Base-by-base conservation (phyloP, 2,888 invertebrate species). In the Atherix ibis region DNA sequence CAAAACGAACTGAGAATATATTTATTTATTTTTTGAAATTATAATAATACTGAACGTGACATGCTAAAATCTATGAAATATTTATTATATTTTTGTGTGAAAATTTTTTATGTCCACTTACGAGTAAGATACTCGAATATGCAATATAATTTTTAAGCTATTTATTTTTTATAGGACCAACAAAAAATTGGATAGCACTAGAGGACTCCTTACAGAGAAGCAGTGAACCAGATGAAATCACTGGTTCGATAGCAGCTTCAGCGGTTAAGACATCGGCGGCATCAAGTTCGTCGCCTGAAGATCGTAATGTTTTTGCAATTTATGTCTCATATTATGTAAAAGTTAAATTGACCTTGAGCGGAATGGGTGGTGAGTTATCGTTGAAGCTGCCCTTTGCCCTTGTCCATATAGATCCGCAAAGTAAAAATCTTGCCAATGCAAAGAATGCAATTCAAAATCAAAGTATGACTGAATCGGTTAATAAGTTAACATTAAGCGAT, bases 311-410 rank as follows among this genome's bases (percentile, higher is more conserved):
- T 0, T 87, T 87, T 50, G 87, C 87, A 34, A 88, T 88, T 46
- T 87, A 87, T 62, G 87, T 88, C 8, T 84, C 85, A 0, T 88
- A 88, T 54, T 88, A 88, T 53, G 84, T 87, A 5, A 87, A 88
- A 70, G 78, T 87, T 1, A 85, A 85, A 58, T 65, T 85, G 0
- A 66, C 79, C 1, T 68, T 84, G 16, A 82, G 83, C 39, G 73
- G 80, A 3, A 81, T 87, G 70, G 82, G 83, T 1, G 82, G 83
- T 2, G 79, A 80, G 38, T 61, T 85, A 5, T 77, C 80, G 1
- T 59, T 84, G 2, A 85, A 85, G 54, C 57, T 85, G 32, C 85
- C 85, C 1, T 85, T 85, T 53, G 75, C 75, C 0, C 58, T 85
- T 14, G 80, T 81, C 56, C 83, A 84, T 54, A 47, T 58, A 25